Evolutionary conservation across 2,113 vertebrate species (phyloP), one percentile per base, ranked within the genome.

Genomic region (Lates calcarifer): DNA sequence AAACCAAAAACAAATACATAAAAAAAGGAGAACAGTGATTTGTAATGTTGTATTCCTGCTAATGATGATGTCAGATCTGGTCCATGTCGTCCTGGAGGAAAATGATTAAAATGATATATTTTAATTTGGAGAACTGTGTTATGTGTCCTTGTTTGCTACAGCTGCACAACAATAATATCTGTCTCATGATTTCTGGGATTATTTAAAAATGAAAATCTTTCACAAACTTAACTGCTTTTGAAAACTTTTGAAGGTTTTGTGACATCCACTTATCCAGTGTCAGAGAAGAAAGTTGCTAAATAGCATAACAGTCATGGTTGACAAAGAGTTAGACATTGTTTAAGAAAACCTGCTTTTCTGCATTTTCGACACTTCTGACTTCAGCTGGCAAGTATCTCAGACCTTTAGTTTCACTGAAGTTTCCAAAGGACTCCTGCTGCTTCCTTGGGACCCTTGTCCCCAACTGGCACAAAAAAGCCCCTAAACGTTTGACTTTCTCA

Each of bases 401-500:
- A 93, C 81, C 83, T 90, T 94, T 90, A 90, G 91, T 91, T 93
- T 92, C 80, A 84, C 82, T 77, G 61, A 89, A 83, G 84, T 79
- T 83, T 86, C 81, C 77, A 91, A 94, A 87, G 91, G 90, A 79
- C 93, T 91, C 94, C 94, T 79, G 93, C 92, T 90, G 95, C 58
- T 93, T 53, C 49, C 72, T 83, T 74, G 85, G 91, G 93, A 92
- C 88, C 82, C 87, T 86, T 90, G 87, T 95, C 90, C 91, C 85
- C 76, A 20, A 75, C 75, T 13, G 49, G 69, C 87, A 92, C 88
- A 94, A 92, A 93, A 94, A 94, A 93, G 55, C 85, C 81, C 88
- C 92, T 86, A 94, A 95, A 95, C 87, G 3, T 95, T 95, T 95
- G 95, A 95, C 95, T 95, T 95, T 95, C 94, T 94, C 95, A 94